Evolutionary conservation across 2,888 invertebrate genomes (phyloP), one percentile per base, ranked within the genome.

Genomic region (Eucera pruinosa): DNA sequence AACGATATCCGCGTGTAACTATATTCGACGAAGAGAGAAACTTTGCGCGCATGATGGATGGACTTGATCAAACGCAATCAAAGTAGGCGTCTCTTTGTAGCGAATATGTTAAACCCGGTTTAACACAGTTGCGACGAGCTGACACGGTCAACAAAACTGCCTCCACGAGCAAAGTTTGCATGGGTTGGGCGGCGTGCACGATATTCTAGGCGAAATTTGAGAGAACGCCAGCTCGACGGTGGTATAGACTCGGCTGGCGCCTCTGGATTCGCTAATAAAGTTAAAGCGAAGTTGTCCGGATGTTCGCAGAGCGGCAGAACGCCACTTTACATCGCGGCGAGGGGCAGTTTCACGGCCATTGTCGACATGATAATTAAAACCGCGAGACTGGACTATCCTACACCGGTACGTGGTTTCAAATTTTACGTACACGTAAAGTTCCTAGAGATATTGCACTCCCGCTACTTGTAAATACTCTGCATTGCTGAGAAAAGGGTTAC

Each of bases 341-440:
- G 97, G 64, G 97, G 97, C 15, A 96, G 96, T 89, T 96, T 96
- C 92, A 96, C 96, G 1, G 96, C 96, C 36, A 96, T 97, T 79
- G 95, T 97, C 73, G 97, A 96, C 89, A 95, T 97, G 94, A 95
- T 97, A 71, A 96, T 97, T 80, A 96, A 96, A 87, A 96, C 96
- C 20, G 94, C 96, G 5, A 93, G 96, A 85, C 90, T 96, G 80
- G 96, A 95, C 86, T 95, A 94, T 82, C 95, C 95, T 2, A 94
- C 93, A 50, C 93, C 94, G 90, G 95, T 95, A 90, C 92, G 93
- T 75, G 47, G 1, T 9, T 33, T 0, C 11, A 52, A 23, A 13
- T 73, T 41, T 61, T 11, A n/a, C 36, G 4, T 11, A 9, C n/a
- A 9, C 15, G 36, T 45, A 36, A 41, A 39, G 23, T 5, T 23